Conservation (phyloP, 2,113 vertebrate genomes). For the Gobius niger region DNA sequence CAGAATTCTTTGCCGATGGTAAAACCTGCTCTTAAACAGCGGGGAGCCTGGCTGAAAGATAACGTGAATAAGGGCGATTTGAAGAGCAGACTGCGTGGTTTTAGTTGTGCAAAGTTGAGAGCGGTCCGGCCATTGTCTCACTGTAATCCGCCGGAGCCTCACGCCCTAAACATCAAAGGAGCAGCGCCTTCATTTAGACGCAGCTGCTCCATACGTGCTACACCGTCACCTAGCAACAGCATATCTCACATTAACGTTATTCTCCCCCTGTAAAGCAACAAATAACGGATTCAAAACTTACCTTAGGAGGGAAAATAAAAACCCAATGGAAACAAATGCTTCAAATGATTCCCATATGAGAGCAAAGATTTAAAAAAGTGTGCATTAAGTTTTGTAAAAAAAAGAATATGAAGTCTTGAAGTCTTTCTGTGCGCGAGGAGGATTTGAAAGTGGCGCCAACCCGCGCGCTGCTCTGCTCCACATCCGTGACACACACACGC, state of each 20-base stretch:
- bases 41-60: neutral
- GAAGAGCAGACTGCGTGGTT: neutral
- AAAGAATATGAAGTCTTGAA: constrained; percentile 53
- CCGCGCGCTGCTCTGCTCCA: constrained; percentile 35
- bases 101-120: neutral
- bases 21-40: neutral
- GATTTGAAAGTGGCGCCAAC: constrained; percentile 78
- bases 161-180: constrained; percentile 4
- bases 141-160: neutral
- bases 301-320: constrained; percentile 35
- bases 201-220: neutral
- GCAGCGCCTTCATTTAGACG: neutral
- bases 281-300: constrained; percentile 43
- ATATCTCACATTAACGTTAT: neutral
- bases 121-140: neutral
- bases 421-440: constrained; percentile 60
- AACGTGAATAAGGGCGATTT: neutral
- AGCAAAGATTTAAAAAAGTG: constrained; percentile 22
- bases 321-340: constrained; percentile 19
- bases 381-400: constrained; percentile 31
- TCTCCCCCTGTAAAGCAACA: neutral
- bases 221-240: constrained; percentile 13
- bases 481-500: constrained; percentile 51
- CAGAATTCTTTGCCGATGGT: constrained; percentile 19
- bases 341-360: constrained; percentile 27